Evolutionary conservation across 2,113 vertebrate genomes (phyloP), one percentile per base, ranked within the genome.

Genomic region (Xiphias gladius): DNA sequence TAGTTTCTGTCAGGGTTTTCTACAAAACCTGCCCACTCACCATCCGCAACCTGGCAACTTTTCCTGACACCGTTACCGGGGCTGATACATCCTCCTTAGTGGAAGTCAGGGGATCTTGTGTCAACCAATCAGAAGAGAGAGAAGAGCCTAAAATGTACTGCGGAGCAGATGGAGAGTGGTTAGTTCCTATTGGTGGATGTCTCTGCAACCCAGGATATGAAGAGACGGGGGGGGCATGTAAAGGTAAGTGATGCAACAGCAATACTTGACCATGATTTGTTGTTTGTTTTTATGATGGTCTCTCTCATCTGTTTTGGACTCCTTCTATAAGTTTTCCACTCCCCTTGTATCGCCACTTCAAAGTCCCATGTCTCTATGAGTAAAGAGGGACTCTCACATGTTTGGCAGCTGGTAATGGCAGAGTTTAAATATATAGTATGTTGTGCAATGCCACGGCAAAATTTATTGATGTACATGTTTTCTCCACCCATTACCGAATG

Each of bases 131-230:
- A 0, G 97, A 98, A 81, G 98, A 99, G 89, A 97, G 97, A 90
- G 98, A 99, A 88, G 97, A 98, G 93, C 98, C 98, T 91, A 99
- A 98, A 95, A 99, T 99, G 98, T 99, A 99, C 95, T 99, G 98
- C 1, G 98, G 98, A 63, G 98, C 98, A 78, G 98, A 99, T 92
- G 98, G 98, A 0, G 98, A 99, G 71, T 99, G 98, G 98, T 94
- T 99, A 95, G 98, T 99, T 78, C 98, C 98, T 81, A 99, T 99
- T 93, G 98, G 98, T 86, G 98, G 97, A 93, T 99, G 98, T 82
- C 75, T 97, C 19, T 99, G 98, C 90, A 96, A 96, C 37, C 96
- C 96, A 17, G 98, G 98, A 89, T 96, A 97, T 1, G 98, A 99
- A 86, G 97, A 99, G 79, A 95, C 94, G 48, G 95, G 89, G 0